Evolutionary conservation across 2,797 vertebrate species (phyloP).

Genomic region (Choloepus didactylus): DNA sequence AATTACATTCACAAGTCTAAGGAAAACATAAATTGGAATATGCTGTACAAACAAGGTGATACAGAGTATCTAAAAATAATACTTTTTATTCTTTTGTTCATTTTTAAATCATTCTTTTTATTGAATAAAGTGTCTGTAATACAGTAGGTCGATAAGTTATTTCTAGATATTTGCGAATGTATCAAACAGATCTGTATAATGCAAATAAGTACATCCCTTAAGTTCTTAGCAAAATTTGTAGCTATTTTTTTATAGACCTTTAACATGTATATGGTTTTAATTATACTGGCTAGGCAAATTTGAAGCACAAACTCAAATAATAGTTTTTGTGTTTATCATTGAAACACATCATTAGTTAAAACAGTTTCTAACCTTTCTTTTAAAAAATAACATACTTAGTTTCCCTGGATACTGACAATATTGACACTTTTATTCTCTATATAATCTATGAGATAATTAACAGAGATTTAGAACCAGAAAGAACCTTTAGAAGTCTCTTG

Average conservation of each 20-base stretch:
- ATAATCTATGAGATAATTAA: slow-evolving; percentile 60
- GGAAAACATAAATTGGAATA: slow-evolving; percentile 16
- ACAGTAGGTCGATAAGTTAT: not conserved
- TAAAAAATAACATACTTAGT: slow-evolving; percentile 43
- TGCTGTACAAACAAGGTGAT: not conserved
- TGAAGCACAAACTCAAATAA: slow-evolving; percentile 51
- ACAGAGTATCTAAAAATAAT: not conserved
- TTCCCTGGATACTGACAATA: not conserved
- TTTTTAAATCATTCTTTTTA: slow-evolving; percentile 46
- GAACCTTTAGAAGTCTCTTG: slow-evolving; percentile 58
- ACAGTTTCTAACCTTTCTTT: slow-evolving; percentile 63
- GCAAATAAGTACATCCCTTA: not conserved
- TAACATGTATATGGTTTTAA: slow-evolving; percentile 59
- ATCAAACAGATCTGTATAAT: slow-evolving; percentile 39
- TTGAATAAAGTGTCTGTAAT: not conserved
- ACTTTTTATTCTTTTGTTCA: slow-evolving; percentile 27
- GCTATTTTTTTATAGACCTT: slow-evolving; percentile 43
- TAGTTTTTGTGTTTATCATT: slow-evolving; percentile 63
- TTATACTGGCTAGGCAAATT: slow-evolving; percentile 57
- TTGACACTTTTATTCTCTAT: slow-evolving; percentile 63
- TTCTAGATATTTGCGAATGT: not conserved
- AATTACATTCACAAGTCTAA: not conserved
- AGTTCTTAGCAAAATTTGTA: slow-evolving; percentile 50
- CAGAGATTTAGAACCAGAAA: slow-evolving; percentile 55
- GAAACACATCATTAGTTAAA: slow-evolving; percentile 56